phyloP scores from a whole-genome alignment of 2,888 invertebrate genomes.

The Cyclophora albipunctata region DNA sequence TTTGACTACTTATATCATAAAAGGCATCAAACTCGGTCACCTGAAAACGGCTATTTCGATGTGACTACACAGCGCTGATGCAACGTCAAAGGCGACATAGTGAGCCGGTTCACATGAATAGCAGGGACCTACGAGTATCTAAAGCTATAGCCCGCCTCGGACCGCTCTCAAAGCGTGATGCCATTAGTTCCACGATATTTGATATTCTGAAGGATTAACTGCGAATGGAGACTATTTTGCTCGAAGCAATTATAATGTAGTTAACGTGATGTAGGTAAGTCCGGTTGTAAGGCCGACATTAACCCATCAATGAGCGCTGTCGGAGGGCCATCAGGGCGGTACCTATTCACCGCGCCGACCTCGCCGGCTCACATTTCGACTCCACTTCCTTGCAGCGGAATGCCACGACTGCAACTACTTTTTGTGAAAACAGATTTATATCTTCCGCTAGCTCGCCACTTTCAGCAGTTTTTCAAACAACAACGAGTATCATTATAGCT shows the following conservation, averaged over 20 bases:
- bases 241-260: no score
- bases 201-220: no score
- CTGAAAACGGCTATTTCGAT: conserved; percentile 12
- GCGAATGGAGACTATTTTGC: no score
- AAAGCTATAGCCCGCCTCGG: neutral
- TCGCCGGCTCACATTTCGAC: conserved; percentile 25
- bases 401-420: conserved; percentile 24
- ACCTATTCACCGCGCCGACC: conserved; percentile 24
- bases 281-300: conserved; percentile 1
- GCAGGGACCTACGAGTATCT: conserved; percentile 1
- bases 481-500: neutral
- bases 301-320: conserved; percentile 33
- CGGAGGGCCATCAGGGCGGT: conserved; percentile 26
- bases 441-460: conserved; percentile 35
- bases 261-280: no score
- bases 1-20: no score
- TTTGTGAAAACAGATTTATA: conserved; percentile 43
- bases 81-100: conserved; percentile 14
- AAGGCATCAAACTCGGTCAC: conserved; percentile 3
- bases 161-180: conserved; percentile 4
- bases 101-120: conserved; percentile 14
- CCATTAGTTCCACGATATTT: neutral
- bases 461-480: conserved; percentile 24
- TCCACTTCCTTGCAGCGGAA: conserved; percentile 22
- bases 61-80: conserved; percentile 10